Conservation (phyloP, 2,113 vertebrate species). For the Grammomys dolichurus region DNA sequence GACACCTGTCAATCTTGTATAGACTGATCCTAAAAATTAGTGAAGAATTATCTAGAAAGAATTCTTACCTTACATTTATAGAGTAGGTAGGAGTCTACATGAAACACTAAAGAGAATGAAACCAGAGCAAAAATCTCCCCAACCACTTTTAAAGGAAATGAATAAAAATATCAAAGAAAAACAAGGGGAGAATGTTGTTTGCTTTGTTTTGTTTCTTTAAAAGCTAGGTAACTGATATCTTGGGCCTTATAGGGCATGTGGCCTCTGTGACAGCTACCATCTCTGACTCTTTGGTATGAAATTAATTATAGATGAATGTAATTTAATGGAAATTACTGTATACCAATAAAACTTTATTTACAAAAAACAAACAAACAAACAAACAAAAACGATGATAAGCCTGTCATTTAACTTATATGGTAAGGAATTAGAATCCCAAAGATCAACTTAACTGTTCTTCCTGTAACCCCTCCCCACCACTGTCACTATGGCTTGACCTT, state of each 20-base stretch:
- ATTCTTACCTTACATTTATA: not conserved
- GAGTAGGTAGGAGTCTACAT: not conserved
- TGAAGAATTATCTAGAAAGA: not conserved
- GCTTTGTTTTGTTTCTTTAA: not conserved
- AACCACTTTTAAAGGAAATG: not conserved
- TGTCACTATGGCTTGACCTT: not conserved
- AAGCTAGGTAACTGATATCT: not conserved
- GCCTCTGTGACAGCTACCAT: not conserved
- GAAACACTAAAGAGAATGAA: not conserved
- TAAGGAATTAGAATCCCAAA: constrained; percentile 26
- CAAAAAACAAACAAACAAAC: not conserved
- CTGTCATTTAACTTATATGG: not conserved
- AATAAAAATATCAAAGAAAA: not conserved
- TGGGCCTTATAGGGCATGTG: not conserved
- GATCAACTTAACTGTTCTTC: not conserved
- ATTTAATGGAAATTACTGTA: not conserved
- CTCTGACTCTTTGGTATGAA: not conserved
- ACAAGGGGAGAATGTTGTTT: not conserved
- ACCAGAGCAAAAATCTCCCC: not conserved
- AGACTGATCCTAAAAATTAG: not conserved
- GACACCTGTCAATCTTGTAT: not conserved
- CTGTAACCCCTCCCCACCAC: too few relatives aligned
- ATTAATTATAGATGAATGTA: not conserved
- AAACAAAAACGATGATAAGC: not conserved
- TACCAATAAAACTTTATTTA: constrained; percentile 11